Evolutionary conservation across 2,797 vertebrate genomes (phyloP).

Genomic region (Nothura maculosa): DNA sequence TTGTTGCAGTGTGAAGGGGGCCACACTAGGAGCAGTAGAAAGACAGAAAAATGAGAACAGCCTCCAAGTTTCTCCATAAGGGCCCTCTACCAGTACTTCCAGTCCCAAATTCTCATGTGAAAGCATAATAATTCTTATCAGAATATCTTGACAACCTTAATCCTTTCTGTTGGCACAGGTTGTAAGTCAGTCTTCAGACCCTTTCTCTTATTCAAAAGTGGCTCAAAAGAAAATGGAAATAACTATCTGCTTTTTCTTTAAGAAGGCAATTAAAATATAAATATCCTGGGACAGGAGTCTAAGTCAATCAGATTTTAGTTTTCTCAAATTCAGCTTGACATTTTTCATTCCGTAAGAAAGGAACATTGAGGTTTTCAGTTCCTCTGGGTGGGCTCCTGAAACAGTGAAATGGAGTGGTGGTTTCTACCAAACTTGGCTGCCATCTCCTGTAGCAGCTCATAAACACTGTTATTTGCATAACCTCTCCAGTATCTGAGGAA

Average conservation of each 20-base stretch:
- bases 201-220: not conserved
- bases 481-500: not conserved
- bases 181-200: not conserved
- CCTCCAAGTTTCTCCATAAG: not conserved
- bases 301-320: constrained; percentile 12
- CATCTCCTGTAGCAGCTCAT: constrained; percentile 42
- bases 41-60: constrained; percentile 7
- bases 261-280: constrained; percentile 35
- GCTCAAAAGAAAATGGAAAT: constrained; percentile 25
- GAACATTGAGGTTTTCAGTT: constrained; percentile 41
- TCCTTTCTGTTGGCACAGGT: constrained; percentile 11
- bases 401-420: not conserved
- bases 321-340: not conserved
- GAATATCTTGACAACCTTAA: constrained; percentile 22
- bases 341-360: constrained; percentile 32
- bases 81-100: not conserved
- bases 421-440: constrained; percentile 9
- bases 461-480: constrained; percentile 52
- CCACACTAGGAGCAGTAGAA: not conserved
- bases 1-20: not conserved
- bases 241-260: constrained; percentile 37
- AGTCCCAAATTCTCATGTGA: constrained; percentile 15
- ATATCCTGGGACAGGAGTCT: not conserved
- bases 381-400: constrained; percentile 18
- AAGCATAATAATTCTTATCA: constrained; percentile 10